These are phyloP conservation scores for Dreissena polymorpha DNA, from an alignment of 1,140 invertebrate species.

Conservation along the genomic window DNA sequence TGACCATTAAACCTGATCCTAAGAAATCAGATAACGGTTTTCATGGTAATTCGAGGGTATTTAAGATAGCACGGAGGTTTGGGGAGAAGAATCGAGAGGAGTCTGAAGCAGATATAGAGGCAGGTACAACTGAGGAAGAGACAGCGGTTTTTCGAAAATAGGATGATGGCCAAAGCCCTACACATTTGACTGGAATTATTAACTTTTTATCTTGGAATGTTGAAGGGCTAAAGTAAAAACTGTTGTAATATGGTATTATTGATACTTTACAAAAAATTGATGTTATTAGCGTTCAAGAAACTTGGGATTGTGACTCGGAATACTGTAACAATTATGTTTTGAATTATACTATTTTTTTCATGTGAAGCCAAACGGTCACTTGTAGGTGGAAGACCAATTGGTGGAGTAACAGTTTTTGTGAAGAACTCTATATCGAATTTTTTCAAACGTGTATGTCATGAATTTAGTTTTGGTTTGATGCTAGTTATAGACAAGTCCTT, in stretches of 20 bases:
- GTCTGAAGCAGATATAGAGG: background rate
- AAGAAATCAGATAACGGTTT: background rate
- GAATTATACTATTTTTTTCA: conserved; percentile 1
- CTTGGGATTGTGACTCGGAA: background rate
- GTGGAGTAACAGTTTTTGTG: conserved; percentile 16
- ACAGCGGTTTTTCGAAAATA: background rate
- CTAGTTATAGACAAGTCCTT: conserved; percentile 15
- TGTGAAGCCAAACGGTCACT: conserved; percentile 16
- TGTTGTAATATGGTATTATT: background rate
- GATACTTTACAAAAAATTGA: conserved; percentile 3
- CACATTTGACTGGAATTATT: background rate
- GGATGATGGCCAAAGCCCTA: conserved; percentile 12
- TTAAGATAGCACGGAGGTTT: background rate
- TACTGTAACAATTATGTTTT: background rate
- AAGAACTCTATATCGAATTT: background rate
- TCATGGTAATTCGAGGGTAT: background rate
- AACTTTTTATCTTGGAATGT: conserved; percentile 25
- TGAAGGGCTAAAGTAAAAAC: conserved; percentile 11
- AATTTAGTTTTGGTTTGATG: conserved; percentile 34
- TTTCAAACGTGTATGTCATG: conserved; percentile 13
- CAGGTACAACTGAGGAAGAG: background rate
- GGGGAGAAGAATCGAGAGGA: background rate
- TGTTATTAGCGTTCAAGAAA: conserved; percentile 15
- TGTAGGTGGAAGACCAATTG: conserved; percentile 23
- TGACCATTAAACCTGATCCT: background rate